These are phyloP conservation scores for Ceyx erithaca DNA, from an alignment of 2,797 vertebrate species.

Conservation along the genomic window DNA sequence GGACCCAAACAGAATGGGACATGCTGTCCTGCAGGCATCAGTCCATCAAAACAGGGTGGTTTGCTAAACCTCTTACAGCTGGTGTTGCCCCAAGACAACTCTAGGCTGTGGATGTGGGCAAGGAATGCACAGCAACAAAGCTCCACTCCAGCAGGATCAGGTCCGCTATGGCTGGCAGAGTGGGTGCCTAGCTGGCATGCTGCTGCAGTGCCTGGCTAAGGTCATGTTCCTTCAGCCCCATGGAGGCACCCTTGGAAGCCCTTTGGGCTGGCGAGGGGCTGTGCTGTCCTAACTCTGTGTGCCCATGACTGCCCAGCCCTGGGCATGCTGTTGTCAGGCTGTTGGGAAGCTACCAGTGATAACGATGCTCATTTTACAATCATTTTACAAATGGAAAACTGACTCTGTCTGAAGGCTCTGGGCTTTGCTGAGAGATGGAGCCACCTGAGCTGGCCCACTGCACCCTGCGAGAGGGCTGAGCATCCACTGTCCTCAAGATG, in stretches of 20 bases:
- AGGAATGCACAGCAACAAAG: not conserved
- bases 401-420: rapidly evolving
- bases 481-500: not conserved
- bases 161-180: not conserved
- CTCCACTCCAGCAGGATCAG: not conserved
- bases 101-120: not conserved
- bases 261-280: not conserved
- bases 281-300: not conserved
- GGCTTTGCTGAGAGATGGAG: not conserved
- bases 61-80: not conserved
- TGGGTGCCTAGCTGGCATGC: not conserved
- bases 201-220: not conserved
- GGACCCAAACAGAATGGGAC: not conserved
- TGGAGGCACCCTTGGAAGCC: not conserved
- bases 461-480: not conserved
- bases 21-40: rapidly evolving
- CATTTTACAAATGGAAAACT: not conserved
- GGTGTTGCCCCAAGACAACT: not conserved
- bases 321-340: not conserved
- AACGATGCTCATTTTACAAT: not conserved
- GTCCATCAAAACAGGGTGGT: not conserved
- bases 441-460: not conserved
- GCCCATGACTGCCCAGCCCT: not conserved
- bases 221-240: not conserved
- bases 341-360: not conserved